phyloP scores from a whole-genome alignment of 2,888 invertebrate genomes.

The Pyrochroa serraticornis region DNA sequence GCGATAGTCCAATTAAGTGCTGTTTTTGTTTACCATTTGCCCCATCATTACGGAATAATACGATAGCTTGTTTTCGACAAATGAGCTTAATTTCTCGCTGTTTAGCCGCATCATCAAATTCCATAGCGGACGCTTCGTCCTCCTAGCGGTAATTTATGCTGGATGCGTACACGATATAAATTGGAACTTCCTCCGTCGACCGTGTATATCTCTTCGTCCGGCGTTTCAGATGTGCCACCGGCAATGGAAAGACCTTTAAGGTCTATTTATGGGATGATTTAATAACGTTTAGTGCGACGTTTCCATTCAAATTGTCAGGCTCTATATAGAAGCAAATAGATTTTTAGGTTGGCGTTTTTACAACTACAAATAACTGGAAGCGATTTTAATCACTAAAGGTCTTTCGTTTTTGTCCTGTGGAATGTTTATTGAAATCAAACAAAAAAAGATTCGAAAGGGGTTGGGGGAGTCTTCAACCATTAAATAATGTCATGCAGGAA shows the following conservation, averaged over 20 bases:
- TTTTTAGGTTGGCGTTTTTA: neutral
- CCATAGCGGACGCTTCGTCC: conserved; percentile 12
- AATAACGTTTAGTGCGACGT: conserved; percentile 3
- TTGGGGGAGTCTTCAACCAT: too few relatives aligned
- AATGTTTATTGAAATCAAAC: too few relatives aligned
- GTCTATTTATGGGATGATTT: conserved; percentile 13
- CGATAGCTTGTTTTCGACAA: too few relatives aligned
- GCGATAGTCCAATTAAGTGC: too few relatives aligned
- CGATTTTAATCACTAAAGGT: too few relatives aligned
- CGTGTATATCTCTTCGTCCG: neutral
- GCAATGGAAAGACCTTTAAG: neutral
- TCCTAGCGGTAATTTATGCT: conserved; percentile 14
- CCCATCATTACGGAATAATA: too few relatives aligned
- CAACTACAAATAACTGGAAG: too few relatives aligned
- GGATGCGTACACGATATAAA: conserved; percentile 9
- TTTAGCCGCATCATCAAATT: conserved; percentile 3
- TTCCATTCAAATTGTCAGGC: conserved; percentile 6
- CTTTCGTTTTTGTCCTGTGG: too few relatives aligned
- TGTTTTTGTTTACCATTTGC: too few relatives aligned
- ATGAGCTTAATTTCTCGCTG: too few relatives aligned
- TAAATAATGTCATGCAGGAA: too few relatives aligned
- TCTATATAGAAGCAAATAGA: neutral
- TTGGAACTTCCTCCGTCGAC: conserved; percentile 20
- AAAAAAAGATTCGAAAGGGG: too few relatives aligned
- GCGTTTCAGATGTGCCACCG: conserved; percentile 1